Base-by-base conservation (phyloP, 2,113 vertebrate genomes). In the Jacana jacana region DNA sequence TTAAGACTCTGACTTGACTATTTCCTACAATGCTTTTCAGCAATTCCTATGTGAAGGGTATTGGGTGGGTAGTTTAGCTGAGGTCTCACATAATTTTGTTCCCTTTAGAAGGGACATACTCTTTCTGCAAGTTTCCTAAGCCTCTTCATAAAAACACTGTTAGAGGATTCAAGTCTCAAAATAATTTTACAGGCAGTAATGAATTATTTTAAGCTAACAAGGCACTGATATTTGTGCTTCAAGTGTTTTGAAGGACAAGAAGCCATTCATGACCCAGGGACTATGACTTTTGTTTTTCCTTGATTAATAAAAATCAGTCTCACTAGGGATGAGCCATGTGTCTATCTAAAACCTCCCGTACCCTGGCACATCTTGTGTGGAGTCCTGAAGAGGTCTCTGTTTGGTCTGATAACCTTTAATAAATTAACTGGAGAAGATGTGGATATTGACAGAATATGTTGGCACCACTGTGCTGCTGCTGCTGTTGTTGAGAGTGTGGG, bases 321-420 rank as follows among this genome's bases (percentile, higher is more conserved):
- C 7, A 3, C 44, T 55, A 60, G 42, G 24, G 12, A 48, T 54
- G 46, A 89, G 27, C 37, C 27, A 27, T 0, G 0, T 71, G n/a
- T 52, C 40, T n/a, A 18, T 3, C 10, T 44, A 31, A 79, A 91
- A 66, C 58, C 24, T 78, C 8, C 37, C 31, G 3, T 17, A 27
- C 4, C 12, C 4, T 37, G 57, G 16, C 13, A 31, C 13, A 19
- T 78, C 40, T 78, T 3, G 1, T 60, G 4, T 25, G 23, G 28
- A 81, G 37, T 70, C 8, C 40, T 65, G 39, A 52, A 69, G 49
- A 84, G 11, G 7, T n/a, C 19, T 91, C 51, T 75, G 46, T 65
- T 75, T 44, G 13, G 10, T 75, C 75, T 63, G 51, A 8, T 85
- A 18, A 75, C n/a, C 87, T 86, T 52, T 52, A 7, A 24, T 44